Conservation (phyloP, 2,113 vertebrate species). For the Procavia capensis region DNA sequence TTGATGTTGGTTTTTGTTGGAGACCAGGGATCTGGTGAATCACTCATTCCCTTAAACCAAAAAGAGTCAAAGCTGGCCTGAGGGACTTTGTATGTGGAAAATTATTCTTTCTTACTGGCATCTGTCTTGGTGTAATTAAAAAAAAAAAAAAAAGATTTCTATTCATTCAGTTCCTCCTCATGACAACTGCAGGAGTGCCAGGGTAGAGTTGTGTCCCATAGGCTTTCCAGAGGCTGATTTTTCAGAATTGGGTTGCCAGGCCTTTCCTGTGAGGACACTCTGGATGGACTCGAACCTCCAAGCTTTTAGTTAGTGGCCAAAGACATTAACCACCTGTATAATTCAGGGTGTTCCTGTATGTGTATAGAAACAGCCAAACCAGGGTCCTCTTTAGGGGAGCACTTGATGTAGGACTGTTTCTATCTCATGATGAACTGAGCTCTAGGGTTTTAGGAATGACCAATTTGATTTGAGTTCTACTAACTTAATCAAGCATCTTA, state of each 20-base stretch:
- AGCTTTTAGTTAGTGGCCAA: not conserved
- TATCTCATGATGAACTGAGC: not conserved
- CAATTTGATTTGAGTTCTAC: not conserved
- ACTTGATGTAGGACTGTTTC: not conserved
- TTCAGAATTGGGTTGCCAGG: not conserved
- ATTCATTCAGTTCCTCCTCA: too few species aligned
- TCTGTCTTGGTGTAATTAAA: not conserved
- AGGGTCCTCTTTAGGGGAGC: not conserved
- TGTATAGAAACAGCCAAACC: not conserved
- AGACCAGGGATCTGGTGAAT: not conserved
- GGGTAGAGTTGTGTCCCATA: too few species aligned
- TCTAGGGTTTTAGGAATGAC: too few species aligned
- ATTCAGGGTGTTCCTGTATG: not conserved
- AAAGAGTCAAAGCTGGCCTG: not conserved
- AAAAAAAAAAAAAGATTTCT: not conserved
- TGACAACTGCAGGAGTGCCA: too few species aligned
- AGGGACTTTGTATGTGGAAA: not conserved
- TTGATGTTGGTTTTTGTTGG: not conserved
- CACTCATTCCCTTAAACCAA: not conserved
- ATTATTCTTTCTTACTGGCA: not conserved
- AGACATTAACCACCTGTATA: not conserved
- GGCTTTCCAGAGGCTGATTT: not conserved
- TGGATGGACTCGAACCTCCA: not conserved
- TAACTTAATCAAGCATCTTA: constrained; percentile 30
- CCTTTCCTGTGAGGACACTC: not conserved